Evolutionary conservation across 2,888 invertebrate genomes (phyloP).

Genomic region (Xanthorhoe designata): DNA sequence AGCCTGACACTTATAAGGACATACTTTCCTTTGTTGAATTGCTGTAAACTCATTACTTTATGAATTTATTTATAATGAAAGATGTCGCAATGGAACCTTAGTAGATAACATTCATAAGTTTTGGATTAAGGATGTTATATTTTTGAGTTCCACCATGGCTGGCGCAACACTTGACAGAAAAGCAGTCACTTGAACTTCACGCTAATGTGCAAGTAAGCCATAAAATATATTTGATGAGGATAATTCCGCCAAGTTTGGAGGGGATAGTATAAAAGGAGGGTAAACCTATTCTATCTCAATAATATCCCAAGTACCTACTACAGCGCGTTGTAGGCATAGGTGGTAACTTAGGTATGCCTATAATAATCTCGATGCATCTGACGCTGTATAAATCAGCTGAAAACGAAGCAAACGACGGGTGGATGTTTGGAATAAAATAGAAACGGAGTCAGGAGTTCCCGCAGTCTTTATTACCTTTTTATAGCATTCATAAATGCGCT

Average conservation of each 20-base stretch:
- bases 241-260: too few relatives aligned
- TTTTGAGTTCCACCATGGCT: too few relatives aligned
- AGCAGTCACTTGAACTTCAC: too few relatives aligned
- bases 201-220: too few relatives aligned
- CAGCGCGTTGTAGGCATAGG: too few relatives aligned
- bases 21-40: slow-evolving; percentile 22
- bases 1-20: slow-evolving; percentile 27
- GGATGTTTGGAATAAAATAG: not conserved
- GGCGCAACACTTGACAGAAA: too few relatives aligned
- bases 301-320: too few relatives aligned
- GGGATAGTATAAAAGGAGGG: too few relatives aligned
- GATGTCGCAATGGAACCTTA: not conserved
- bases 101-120: not conserved
- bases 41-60: not conserved
- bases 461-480: not conserved
- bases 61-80: not conserved
- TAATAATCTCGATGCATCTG: not conserved
- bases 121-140: not conserved
- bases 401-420: not conserved
- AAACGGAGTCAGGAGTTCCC: not conserved
- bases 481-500: not conserved
- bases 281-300: too few relatives aligned
- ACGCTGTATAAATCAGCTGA: not conserved
- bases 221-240: too few relatives aligned
- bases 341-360: too few relatives aligned